phyloP scores from a whole-genome alignment of 2,797 vertebrate genomes.

The Pangasius larnaudii region DNA sequence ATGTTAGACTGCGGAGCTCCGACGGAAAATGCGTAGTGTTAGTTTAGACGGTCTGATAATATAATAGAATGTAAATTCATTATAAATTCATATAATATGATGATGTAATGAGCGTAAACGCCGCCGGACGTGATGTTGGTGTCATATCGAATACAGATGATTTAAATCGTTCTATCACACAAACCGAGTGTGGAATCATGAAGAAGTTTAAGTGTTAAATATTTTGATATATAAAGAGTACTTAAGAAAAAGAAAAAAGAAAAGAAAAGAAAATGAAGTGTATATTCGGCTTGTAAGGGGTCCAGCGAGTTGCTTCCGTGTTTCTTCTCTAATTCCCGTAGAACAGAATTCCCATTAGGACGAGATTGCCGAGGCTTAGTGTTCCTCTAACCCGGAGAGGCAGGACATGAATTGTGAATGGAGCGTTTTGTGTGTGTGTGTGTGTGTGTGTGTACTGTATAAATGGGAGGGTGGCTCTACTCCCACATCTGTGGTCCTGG shows the following conservation, averaged over 20 bases:
- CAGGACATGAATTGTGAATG: slow-evolving; percentile 27
- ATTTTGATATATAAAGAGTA: too few species aligned
- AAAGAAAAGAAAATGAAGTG: too few species aligned
- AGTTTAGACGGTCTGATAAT: too few species aligned
- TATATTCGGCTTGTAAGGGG: background rate
- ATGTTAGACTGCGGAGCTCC: too few species aligned
- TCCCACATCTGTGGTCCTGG: background rate
- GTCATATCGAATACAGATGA: too few species aligned
- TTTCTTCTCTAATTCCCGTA: background rate
- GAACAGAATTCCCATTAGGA: background rate
- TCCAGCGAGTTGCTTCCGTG: background rate
- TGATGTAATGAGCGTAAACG: too few species aligned
- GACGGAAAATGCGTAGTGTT: too few species aligned
- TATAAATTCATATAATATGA: too few species aligned
- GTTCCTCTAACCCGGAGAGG: background rate
- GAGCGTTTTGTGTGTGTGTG: background rate
- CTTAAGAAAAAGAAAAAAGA: too few species aligned
- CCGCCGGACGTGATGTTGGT: too few species aligned
- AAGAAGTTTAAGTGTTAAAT: background rate
- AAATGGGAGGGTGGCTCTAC: background rate
- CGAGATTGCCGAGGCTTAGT: background rate
- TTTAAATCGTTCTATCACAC: too few species aligned
- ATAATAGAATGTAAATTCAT: too few species aligned
- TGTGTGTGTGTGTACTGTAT: slow-evolving; percentile 12
- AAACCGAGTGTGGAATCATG: background rate